phyloP scores from a whole-genome alignment of 53 echinoderm and acorn worm genomes.

The Paracentrotus lividus region DNA sequence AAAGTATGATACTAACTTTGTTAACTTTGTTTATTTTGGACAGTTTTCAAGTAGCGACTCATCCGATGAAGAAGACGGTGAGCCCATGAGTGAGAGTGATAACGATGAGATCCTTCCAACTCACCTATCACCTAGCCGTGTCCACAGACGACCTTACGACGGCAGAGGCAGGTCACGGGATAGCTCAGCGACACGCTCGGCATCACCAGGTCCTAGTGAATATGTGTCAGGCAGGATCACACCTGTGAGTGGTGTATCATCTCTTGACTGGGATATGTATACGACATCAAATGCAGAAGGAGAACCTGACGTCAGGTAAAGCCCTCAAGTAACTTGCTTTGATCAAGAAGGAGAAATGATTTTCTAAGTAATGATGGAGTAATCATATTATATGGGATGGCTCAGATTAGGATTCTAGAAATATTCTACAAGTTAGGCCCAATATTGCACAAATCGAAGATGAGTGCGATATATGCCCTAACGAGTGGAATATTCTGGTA shows the following conservation, averaged over 20 bases:
- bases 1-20: too few relatives aligned
- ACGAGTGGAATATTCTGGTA: too few relatives aligned
- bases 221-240: slow-evolving; percentile 87
- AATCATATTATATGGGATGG: too few relatives aligned
- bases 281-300: slow-evolving; percentile 71
- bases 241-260: slow-evolving; percentile 81
- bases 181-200: slow-evolving; percentile 74
- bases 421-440: too few relatives aligned
- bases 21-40: too few relatives aligned
- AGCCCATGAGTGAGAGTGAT: slow-evolving; percentile 74
- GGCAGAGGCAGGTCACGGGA: slow-evolving; percentile 63
- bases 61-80: slow-evolving; percentile 67
- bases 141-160: slow-evolving; percentile 52
- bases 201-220: slow-evolving; percentile 78
- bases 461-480: too few relatives aligned
- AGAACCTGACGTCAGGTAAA: slow-evolving; percentile 54
- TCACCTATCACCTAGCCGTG: slow-evolving; percentile 68
- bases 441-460: too few relatives aligned
- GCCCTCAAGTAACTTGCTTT: too few relatives aligned
- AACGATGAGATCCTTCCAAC: slow-evolving; percentile 64
- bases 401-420: too few relatives aligned
- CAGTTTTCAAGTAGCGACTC: slow-evolving; percentile 66
- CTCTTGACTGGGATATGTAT: slow-evolving; percentile 95
- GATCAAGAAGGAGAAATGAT: too few relatives aligned
- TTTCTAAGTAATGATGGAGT: too few relatives aligned